A percentile compares a stretch with the other conserved stretches of the same genome.
Conservation (phyloP, 2,113 vertebrate genomes). For the Dipodomys spectabilis region DNA sequence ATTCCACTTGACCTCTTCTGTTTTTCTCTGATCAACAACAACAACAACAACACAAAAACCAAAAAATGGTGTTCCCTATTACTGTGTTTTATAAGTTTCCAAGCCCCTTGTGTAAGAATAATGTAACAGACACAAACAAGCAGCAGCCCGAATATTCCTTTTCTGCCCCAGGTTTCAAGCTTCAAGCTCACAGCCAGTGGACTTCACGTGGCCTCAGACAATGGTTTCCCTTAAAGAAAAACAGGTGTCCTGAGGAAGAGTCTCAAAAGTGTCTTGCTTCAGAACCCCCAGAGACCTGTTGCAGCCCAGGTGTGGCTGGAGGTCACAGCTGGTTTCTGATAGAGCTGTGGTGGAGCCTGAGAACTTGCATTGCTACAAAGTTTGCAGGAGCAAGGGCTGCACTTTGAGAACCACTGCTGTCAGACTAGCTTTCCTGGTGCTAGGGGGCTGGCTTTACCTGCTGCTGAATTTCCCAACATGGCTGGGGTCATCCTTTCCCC, state of each 20-base stretch:
- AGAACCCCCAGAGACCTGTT: neutral
- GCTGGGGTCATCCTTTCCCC: too few species aligned
- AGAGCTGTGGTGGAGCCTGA: too few species aligned
- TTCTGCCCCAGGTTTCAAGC: too few species aligned
- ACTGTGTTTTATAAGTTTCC: neutral
- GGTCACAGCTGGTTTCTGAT: too few species aligned
- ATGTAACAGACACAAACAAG: neutral
- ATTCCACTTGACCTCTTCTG: neutral
- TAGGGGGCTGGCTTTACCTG: too few species aligned
- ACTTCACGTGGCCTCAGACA: neutral
- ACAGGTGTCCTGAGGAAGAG: neutral
- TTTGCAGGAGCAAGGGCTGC: too few species aligned
- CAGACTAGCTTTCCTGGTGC: too few species aligned
- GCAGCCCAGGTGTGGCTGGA: too few species aligned
- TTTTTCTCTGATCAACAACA: constrained; percentile 16
- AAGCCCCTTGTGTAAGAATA: neutral
- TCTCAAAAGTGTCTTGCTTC: neutral
- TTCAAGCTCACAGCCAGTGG: too few species aligned
- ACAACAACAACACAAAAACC: neutral
- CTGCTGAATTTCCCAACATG: too few species aligned
- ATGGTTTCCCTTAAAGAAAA: neutral
- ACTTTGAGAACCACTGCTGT: too few species aligned
- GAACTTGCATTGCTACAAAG: too few species aligned
- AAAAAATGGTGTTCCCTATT: neutral
- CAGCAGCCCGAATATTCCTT: neutral